Base-by-base conservation (phyloP, 2,888 invertebrate species). In the Megalurothrips usitatus region DNA sequence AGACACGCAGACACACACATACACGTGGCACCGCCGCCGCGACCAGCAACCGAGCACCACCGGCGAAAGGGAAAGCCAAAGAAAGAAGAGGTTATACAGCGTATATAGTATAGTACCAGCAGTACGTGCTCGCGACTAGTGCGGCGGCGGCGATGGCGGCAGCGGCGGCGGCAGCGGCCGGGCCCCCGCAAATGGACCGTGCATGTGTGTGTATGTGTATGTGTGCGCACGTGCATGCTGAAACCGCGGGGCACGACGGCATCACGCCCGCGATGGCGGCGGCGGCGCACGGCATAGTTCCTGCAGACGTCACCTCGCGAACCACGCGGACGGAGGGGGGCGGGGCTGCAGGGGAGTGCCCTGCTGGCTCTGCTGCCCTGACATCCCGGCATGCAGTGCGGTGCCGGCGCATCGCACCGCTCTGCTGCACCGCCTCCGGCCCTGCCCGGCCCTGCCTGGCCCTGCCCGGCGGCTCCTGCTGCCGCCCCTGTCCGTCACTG, bases 11-110 rank as follows among this genome's bases (percentile, higher is more conserved):
- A 14, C 58, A 19, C 19, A 58, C 58, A 52, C 52, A 6, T 9
- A 58, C 6, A 4, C 19, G 58, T 58, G 58, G 17, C 19, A 6
- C 58, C 0, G 14, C 11, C 19, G 34, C 58, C 0, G 14, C 11
- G 19, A 58, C 58, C 34, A 43, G 34, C 34, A 43, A 43, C 34
- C 34, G 34, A 43, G 34, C 34, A 43, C 3, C 34, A 43, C n/a
- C 68, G 23, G 68, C 68, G 26, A 75, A 75, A 75, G 68, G 68
- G 68, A 75, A 75, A 75, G 68, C 68, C 68, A 75, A 75, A 2
- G 68, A 75, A 75, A 75, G 68, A 75, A 75, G 68, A 75, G 68
- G 68, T 43, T 43, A 43, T 43, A 4, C 34, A 43, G 34, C 34
- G 34, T 43, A 43, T 2, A 43, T 43, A 43, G 34, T 75, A 75